Evolutionary conservation across 2,888 invertebrate species (phyloP).

Genomic region (Empis stercorea): DNA sequence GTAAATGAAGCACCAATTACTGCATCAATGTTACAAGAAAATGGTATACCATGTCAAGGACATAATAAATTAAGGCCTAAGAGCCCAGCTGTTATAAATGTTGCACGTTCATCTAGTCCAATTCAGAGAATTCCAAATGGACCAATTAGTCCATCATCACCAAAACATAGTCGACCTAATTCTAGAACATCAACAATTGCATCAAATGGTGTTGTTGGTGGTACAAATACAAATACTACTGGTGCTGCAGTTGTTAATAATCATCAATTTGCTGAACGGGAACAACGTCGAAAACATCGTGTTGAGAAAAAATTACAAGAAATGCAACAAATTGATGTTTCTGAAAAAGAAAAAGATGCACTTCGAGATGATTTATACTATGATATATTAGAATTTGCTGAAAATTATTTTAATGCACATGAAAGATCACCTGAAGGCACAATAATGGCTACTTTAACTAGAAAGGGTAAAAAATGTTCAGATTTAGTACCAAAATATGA

Average conservation of each 20-base stretch:
- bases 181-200: constrained; percentile 33
- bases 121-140: constrained; percentile 18
- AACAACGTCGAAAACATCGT: constrained; percentile 67
- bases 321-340: constrained; percentile 44
- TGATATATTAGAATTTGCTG: constrained; percentile 88
- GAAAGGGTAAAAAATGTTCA: constrained; percentile 60
- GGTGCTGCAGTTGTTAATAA: background rate
- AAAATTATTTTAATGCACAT: constrained; percentile 82
- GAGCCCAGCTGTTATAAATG: constrained; percentile 30
- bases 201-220: constrained; percentile 34
- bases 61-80: constrained; percentile 24
- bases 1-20: constrained; percentile 19
- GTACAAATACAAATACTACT: too few relatives aligned
- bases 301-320: constrained; percentile 79
- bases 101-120: constrained; percentile 24
- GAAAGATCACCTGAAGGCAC: constrained; percentile 77
- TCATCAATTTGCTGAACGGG: constrained; percentile 47
- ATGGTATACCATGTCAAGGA: constrained; percentile 19
- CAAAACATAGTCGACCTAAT: constrained; percentile 39
- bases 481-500: constrained; percentile 80
- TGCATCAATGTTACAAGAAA: constrained; percentile 12
- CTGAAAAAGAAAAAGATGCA: constrained; percentile 30
- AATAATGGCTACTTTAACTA: constrained; percentile 71
- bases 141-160: constrained; percentile 33
- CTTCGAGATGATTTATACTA: constrained; percentile 48